A percentile compares a stretch with the other conserved stretches of the same genome.
phyloP scores from a whole-genome alignment of 1,140 invertebrate species.

The Nilaparvata lugens region DNA sequence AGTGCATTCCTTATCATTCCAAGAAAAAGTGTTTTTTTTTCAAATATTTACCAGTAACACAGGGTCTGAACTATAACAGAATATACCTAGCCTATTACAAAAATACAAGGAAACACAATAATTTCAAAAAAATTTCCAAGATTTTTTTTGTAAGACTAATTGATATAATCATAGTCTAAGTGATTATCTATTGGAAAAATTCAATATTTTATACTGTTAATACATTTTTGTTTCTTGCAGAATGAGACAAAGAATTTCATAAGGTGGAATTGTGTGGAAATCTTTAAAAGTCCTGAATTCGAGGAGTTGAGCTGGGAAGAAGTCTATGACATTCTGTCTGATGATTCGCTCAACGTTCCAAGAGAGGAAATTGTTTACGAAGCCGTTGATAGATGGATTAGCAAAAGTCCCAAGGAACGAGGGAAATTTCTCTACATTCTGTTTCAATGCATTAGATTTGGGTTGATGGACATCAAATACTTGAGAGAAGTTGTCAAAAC shows the following conservation, averaged over 20 bases:
- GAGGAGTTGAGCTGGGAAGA: conserved; percentile 42
- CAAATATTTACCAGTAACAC: too few species aligned
- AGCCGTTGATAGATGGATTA: conserved; percentile 53
- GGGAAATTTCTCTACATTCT: conserved; percentile 44
- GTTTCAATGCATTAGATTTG: conserved; percentile 53
- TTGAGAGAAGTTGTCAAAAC: conserved; percentile 47
- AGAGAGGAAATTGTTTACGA: conserved; percentile 59
- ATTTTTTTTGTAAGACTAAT: too few species aligned
- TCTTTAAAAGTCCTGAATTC: conserved; percentile 42
- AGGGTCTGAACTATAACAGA: too few species aligned
- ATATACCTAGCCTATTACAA: too few species aligned
- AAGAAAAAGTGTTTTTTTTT: too few species aligned
- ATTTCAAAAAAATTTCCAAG: too few species aligned
- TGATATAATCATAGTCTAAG: too few species aligned
- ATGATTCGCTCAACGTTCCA: conserved; percentile 60
- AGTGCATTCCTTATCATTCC: too few species aligned
- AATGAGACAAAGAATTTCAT: conserved; percentile 39
- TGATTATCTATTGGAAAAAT: too few species aligned
- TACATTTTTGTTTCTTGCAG: too few species aligned
- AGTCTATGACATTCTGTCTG: conserved; percentile 43
- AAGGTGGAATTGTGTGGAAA: conserved; percentile 27
- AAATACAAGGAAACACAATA: too few species aligned
- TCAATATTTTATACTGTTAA: too few species aligned
- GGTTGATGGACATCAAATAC: conserved; percentile 52
- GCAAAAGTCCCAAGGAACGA: conserved; percentile 40